Evolutionary conservation across 1,140 invertebrate species (phyloP).

Genomic region (Drosophila sturtevanti): DNA sequence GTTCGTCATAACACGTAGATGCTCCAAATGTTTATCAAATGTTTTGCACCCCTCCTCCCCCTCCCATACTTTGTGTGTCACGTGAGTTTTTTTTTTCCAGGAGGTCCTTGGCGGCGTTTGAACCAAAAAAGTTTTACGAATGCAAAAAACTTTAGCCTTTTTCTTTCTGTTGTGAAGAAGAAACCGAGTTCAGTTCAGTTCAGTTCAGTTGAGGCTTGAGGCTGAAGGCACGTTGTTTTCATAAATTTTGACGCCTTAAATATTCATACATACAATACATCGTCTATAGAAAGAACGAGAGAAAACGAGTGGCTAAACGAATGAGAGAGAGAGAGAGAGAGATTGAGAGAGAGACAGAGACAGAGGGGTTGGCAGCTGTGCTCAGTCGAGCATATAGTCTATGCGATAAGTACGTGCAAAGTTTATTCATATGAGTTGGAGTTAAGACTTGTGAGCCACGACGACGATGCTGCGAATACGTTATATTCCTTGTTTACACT

Average conservation of each 20-base stretch:
- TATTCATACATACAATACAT: conserved; percentile 60
- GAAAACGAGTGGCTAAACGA: conserved; percentile 13
- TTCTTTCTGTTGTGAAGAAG: conserved; percentile 27
- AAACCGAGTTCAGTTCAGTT: conserved; percentile 2
- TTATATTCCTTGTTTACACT: conserved; percentile 59
- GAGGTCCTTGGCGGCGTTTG: conserved; percentile 12
- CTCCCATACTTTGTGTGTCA: conserved; percentile 60
- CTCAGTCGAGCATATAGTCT: conserved; percentile 73
- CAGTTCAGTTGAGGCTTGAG: conserved; percentile 17
- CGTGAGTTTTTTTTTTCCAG: conserved; percentile 44
- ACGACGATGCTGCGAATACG: conserved; percentile 66
- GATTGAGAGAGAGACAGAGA: conserved; percentile 23
- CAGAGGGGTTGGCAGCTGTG: conserved; percentile 59
- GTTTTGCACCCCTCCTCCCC: conserved; percentile 39
- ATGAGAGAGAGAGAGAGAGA: conserved; percentile 25
- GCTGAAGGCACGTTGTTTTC: conserved; percentile 73
- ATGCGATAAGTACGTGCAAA: conserved; percentile 78
- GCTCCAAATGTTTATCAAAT: conserved; percentile 76
- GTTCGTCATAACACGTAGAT: conserved; percentile 66
- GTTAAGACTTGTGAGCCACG: conserved; percentile 36
- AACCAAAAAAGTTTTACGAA: conserved; percentile 60
- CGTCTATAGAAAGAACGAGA: neutral
- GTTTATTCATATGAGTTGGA: conserved; percentile 69
- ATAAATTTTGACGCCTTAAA: conserved; percentile 76
- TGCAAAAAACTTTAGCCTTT: conserved; percentile 62